Evolutionary conservation across 2,113 vertebrate genomes (phyloP), one percentile per base, ranked within the genome.

Genomic region (Serilophus lunatus): DNA sequence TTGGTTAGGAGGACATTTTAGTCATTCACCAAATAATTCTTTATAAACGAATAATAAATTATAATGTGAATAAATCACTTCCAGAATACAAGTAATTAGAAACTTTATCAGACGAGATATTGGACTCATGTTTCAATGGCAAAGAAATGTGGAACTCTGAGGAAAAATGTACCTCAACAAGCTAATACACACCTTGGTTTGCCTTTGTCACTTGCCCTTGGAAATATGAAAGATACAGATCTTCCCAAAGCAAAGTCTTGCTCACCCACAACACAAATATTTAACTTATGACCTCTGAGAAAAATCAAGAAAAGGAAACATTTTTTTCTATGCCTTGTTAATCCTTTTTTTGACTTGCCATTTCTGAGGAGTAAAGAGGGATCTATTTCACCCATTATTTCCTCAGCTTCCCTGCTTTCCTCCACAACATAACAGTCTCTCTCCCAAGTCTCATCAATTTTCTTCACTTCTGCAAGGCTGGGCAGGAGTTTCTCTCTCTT

Each of bases 1-100:
- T 90, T 42, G 53, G n/a, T 23, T 57, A 79, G 36, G 24, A 65
- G 80, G 89, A 38, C 31, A 38, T 25, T 50, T 88, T 0, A 82
- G 63, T 35, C 56, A 38, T 38, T 63, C 82, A 61, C 51, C 40
- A 91, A 88, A 74, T 59, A 90, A 83, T 74, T 80, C 10, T 63
- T 57, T 35, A 22, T 29, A 42, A 6, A 17, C 1, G 2, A 88
- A 20, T 50, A 64, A 65, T 65, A 91, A 35, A 64, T 59, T 35
- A 35, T 8, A 60, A 61, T 35, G 33, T 53, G 53, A 93, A 79
- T 36, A 79, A 93, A 92, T 10, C 20, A n/a, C 29, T 74, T 82
- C 50, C 49, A 87, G 28, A 29, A 31, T 50, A 54, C 15, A 77
- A 12, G 42, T 38, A 59, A 60, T 5, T 24, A 59, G 47, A 92